Evolutionary conservation across 2,113 vertebrate genomes (phyloP), one percentile per base, ranked within the genome.

Genomic region (Conger conger): DNA sequence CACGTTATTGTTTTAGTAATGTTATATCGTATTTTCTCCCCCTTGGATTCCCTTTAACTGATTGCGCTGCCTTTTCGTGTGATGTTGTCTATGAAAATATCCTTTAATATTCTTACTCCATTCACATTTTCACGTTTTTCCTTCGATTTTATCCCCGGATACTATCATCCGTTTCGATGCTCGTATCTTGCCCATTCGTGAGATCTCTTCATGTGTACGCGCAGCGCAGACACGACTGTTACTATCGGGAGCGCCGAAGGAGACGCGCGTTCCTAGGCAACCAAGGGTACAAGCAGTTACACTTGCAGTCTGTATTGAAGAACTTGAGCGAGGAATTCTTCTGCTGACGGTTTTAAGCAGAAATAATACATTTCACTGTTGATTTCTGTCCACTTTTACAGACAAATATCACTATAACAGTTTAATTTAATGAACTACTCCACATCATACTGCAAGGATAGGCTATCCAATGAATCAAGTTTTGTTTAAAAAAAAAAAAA

Each of bases 181-280:
- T 91, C 87, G 86, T 85, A 89, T 91, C 90, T 89, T 83, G 88
- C 92, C 93, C 93, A 92, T 89, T 79, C 82, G 79, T 79, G 85
- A 90, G 88, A 78, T 86, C 86, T 91, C 91, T 91, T 91, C 76
- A 60, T 92, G 94, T 84, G 93, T 82, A 89, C 93, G 95, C 93
- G 95, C 94, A n/a, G 94, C 95, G 92, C 93, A 92, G 36, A 83
- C 93, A 85, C 90, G 90, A 82, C 83, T 79, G 83, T n/a, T 63
- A 85, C 54, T 73, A 88, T 90, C 91, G 91, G 86, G 92, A 91
- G 92, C 93, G 94, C 92, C 91, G 89, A 92, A 89, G 91, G 81
- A 84, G 83, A 85, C 91, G 91, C 93, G 94, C 93, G 95, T 95
- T 95, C 94, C 95, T 94, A 94, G 93, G 95, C 93, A 95, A 96